A percentile compares a stretch with the other conserved stretches of the same genome.
These are phyloP conservation scores for Ichneumoninae sp. DNA, from an alignment of 2,888 invertebrate genomes.

Conservation along the genomic window DNA sequence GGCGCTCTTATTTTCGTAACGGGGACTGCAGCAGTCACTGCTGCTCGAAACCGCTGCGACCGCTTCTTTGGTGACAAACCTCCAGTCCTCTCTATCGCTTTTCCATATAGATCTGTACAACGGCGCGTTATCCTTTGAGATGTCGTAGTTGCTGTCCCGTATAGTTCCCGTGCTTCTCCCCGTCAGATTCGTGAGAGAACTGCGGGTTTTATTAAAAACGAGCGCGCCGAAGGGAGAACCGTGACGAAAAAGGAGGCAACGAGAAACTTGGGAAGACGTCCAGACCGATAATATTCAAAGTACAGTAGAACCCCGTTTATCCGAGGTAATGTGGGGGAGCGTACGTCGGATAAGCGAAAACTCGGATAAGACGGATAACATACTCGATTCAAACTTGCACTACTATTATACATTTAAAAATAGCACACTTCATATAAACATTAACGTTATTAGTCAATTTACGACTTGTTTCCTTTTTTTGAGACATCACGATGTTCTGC, in stretches of 20 bases:
- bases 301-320: neutral
- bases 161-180: slow-evolving; percentile 16
- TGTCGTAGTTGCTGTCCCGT: slow-evolving; percentile 10
- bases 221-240: neutral
- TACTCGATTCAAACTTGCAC: no score
- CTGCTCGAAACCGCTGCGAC: slow-evolving; percentile 21
- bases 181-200: slow-evolving; percentile 3
- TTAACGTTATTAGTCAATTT: no score
- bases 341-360: no score
- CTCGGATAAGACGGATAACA: no score
- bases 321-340: no score
- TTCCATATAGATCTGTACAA: slow-evolving; percentile 15
- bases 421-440: no score
- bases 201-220: slow-evolving; percentile 7
- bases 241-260: neutral
- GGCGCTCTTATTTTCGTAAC: slow-evolving; percentile 64
- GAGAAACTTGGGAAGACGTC: neutral
- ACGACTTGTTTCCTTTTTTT: no score
- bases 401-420: no score
- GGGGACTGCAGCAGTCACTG: slow-evolving; percentile 15
- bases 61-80: slow-evolving; percentile 50
- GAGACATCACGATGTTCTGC: no score
- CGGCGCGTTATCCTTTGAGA: slow-evolving; percentile 16
- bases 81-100: slow-evolving; percentile 16
- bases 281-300: slow-evolving; percentile 40